A percentile compares a stretch with the other conserved stretches of the same genome.
These are phyloP conservation scores for Masticophis lateralis DNA, from an alignment of 2,797 vertebrate genomes.

Conservation along the genomic window DNA sequence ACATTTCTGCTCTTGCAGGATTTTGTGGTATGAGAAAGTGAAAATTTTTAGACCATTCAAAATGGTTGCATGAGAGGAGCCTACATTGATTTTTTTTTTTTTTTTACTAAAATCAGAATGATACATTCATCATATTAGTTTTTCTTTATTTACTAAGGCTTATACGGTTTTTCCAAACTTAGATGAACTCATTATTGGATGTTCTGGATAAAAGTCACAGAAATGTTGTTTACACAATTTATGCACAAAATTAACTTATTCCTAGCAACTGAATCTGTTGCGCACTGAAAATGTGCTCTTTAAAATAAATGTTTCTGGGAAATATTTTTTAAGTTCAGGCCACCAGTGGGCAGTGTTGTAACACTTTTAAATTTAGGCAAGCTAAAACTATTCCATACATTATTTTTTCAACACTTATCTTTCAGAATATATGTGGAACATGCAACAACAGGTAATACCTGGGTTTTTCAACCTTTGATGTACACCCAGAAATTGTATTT, in stretches of 20 bases:
- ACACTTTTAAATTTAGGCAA: neutral
- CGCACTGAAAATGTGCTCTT: neutral
- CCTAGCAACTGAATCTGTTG: neutral
- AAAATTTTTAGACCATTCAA: neutral
- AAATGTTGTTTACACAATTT: neutral
- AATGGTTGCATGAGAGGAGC: neutral
- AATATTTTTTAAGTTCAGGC: neutral
- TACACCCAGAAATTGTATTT: neutral
- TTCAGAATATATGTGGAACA: neutral
- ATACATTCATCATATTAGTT: neutral
- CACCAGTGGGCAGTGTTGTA: constrained; percentile 10
- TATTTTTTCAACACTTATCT: neutral
- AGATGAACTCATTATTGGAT: neutral
- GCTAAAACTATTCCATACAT: neutral
- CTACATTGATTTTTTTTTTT: neutral
- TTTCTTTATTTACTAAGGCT: neutral
- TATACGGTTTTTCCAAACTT: neutral
- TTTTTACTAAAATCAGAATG: neutral
- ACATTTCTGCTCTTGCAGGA: neutral
- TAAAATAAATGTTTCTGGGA: neutral
- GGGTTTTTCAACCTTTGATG: neutral
- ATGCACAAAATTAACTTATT: neutral
- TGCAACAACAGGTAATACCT: neutral
- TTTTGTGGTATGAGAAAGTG: neutral
- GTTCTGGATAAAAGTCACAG: neutral